Base-by-base conservation (phyloP, 2,888 invertebrate genomes). In the Apotomis betuletana region DNA sequence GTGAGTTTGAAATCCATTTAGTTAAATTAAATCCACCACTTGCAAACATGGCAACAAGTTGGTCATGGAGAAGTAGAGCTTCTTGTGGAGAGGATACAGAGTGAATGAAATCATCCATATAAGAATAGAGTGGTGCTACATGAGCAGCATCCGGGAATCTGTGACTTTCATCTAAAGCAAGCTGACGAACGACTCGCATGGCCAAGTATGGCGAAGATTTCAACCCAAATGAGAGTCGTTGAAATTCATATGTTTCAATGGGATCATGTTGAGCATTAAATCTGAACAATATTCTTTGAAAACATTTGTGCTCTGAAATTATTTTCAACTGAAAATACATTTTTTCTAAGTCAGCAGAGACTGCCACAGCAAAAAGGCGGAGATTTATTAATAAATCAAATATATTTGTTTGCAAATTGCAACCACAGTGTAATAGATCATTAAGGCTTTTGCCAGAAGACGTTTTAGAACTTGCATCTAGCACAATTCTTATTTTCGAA, bases 181-280 rank as follows among this genome's bases (percentile, higher is more conserved):
- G 71, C 55, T 73, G 70, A 4, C 64, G 57, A 15, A 75, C 65
- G n/a, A 73, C 70, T n/a, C 74, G 70, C 74, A 74, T 70, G 8
- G 75, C 74, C 15, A 75, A 65, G 57, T 69, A 74, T 13, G 75
- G 75, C 9, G 70, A 70, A 69, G 67, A 69, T 0, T 64, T 51
- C 3, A 61, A 12, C 1, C 69, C 68, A 52, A 67, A 63, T 38
- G 65, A 69, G 10, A 72, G 61, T 12, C 67, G 5, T 38, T 69
- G 54, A 15, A 74, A 72, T n/a, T 74, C 51, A 10, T 9, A 49
- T 49, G 9, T 8, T 49, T 49, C 9, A 8, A 49, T 10, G 9
- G 9, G 44, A 44, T 44, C 44, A 27, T 27, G 27, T 5, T 10
- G 3, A 9, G 46, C 46, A 46, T 49, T 6, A 49, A 10, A 49